Percentiles rank a stretch among this genome's conserved stretches.
phyloP scores from a whole-genome alignment of 2,797 vertebrate genomes.

The Cottoperca gobio region DNA sequence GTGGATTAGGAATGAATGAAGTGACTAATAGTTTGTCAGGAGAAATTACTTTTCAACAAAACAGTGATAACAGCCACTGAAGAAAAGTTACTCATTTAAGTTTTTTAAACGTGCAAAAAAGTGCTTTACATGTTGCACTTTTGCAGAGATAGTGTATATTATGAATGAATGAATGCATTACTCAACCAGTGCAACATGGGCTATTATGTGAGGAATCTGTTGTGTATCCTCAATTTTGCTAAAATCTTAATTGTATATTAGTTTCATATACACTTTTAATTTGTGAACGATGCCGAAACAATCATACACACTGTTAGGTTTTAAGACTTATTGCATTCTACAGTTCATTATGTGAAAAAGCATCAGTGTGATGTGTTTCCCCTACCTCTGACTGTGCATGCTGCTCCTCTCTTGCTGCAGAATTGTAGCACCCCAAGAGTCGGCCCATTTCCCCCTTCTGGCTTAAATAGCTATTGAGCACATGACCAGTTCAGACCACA shows the following conservation, averaged over 20 bases:
- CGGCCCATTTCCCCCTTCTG: constrained; percentile 44
- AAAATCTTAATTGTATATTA: not conserved
- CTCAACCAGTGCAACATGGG: not conserved
- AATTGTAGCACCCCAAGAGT: constrained; percentile 69
- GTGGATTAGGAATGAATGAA: constrained; percentile 57
- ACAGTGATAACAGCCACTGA: constrained; percentile 22
- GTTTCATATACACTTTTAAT: not conserved
- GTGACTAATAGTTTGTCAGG: constrained; percentile 29
- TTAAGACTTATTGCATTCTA: not conserved
- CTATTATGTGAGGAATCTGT: not conserved
- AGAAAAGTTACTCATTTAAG: constrained; percentile 20
- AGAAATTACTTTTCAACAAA: constrained; percentile 54
- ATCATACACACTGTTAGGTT: not conserved
- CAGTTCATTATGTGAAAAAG: not conserved
- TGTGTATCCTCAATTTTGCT: not conserved
- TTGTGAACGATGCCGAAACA: constrained; percentile 13
- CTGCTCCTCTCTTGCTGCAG: constrained; percentile 70
- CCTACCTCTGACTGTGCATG: constrained; percentile 79
- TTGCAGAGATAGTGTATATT: not conserved
- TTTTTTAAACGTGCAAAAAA: not conserved
- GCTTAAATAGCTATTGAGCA: constrained; percentile 77
- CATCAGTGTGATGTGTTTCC: constrained; percentile 7
- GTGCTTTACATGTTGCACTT: constrained; percentile 1
- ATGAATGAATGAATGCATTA: not conserved
- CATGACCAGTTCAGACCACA: constrained; percentile 74